These are phyloP conservation scores for Hemiscyllium ocellatum DNA, from an alignment of 2,113 vertebrate species.

Conservation along the genomic window DNA sequence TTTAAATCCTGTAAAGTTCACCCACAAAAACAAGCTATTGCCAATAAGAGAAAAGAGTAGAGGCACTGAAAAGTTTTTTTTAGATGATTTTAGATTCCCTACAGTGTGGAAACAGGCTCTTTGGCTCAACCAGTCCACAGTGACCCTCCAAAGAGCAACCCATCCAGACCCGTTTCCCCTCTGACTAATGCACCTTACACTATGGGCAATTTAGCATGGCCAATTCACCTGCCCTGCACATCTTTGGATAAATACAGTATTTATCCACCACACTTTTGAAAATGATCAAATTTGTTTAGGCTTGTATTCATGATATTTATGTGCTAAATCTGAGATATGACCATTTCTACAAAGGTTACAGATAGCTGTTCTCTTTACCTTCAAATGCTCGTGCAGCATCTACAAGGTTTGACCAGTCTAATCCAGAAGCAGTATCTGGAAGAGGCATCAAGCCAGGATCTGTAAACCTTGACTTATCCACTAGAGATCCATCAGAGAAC, in stretches of 20 bases:
- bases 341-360: not conserved
- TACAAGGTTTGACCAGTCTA: slow-evolving; percentile 94
- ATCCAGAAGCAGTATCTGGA: slow-evolving; percentile 79
- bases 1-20: not conserved
- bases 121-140: no score
- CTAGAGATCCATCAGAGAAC: slow-evolving; percentile 93
- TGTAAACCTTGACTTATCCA: slow-evolving; percentile 85
- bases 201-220: no score
- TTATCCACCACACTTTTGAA: not conserved
- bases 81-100: no score
- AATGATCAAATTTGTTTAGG: not conserved
- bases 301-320: not conserved
- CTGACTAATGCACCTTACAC: no score
- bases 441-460: slow-evolving; percentile 94
- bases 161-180: no score
- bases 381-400: slow-evolving; percentile 91
- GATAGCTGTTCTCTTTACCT: slow-evolving; percentile 62
- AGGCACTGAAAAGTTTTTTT: no score
- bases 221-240: no score
- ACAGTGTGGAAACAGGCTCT: no score
- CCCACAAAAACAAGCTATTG: no score
- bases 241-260: not conserved
- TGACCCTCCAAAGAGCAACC: no score
- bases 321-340: not conserved
- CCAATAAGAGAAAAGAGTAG: no score